Evolutionary conservation across 2,113 vertebrate genomes (phyloP).

Genomic region (Cyanoramphus novaezelandiae): DNA sequence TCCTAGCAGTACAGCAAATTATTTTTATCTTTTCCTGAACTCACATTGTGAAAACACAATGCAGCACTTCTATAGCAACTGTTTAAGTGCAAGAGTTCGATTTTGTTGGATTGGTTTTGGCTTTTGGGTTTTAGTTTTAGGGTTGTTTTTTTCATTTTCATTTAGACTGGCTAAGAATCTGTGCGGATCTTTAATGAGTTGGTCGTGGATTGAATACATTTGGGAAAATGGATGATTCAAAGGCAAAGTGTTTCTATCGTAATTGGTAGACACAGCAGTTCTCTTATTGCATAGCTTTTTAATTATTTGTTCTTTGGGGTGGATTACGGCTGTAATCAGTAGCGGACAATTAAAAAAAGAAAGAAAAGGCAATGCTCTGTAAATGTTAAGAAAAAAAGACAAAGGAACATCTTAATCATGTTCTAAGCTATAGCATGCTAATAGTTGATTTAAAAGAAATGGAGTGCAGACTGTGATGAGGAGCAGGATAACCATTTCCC

Average conservation of each 20-base stretch:
- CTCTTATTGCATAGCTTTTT: background rate
- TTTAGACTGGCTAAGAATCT: background rate
- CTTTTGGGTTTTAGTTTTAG: background rate
- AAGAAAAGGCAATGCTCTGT: background rate
- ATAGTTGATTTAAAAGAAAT: background rate
- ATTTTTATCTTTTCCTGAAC: background rate
- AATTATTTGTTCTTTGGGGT: background rate
- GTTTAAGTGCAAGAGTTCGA: background rate
- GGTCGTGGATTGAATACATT: background rate
- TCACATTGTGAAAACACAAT: background rate
- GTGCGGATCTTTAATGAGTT: background rate
- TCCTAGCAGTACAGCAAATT: background rate
- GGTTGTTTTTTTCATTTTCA: background rate
- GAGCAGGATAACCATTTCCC: background rate
- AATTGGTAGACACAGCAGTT: background rate
- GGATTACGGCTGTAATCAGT: background rate
- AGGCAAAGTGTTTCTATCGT: constrained; percentile 4
- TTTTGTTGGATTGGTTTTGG: background rate
- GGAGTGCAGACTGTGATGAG: background rate
- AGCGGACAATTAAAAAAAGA: background rate
- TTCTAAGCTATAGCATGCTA: background rate
- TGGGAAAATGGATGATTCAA: constrained; percentile 25
- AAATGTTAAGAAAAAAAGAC: background rate
- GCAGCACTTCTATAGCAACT: background rate
- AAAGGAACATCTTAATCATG: background rate